Base-by-base conservation (phyloP, 2,113 vertebrate genomes). In the Seriola aureovittata region DNA sequence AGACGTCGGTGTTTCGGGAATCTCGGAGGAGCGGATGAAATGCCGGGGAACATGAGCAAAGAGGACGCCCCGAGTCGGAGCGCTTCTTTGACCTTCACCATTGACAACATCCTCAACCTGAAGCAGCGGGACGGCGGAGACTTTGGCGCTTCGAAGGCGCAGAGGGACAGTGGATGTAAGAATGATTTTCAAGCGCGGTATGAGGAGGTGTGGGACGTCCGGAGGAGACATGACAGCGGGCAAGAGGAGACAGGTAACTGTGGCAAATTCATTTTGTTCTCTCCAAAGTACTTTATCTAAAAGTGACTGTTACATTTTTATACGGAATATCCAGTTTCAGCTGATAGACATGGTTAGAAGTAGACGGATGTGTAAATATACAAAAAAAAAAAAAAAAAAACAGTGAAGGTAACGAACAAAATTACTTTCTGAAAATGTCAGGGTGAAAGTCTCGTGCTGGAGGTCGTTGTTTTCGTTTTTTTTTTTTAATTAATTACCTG, bases 51-150 rank as follows among this genome's bases (percentile, higher is more conserved):
- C 23, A 95, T 95, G 95, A 95, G 91, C 88, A 93, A 94, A 85
- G 93, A 87, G 88, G 93, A 89, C 14, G 76, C 87, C 38, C 80
- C 93, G 69, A 78, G 88, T 32, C 92, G 94, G 77, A 87, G 91
- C 75, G 85, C 92, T 59, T 92, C 94, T 67, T 75, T 95, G 68
- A 95, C 93, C 9, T 96, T 96, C 87, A 95, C 95, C 44, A 96
- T 96, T 12, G 95, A 96, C 82, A 92, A 83, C 78, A 96, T 96
- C 80, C 93, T 96, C 7, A 95, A 95, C 87, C 83, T 95, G 66
- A 93, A 90, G 82, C 87, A 89, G 66, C 81, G 44, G 69, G 86
- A 75, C 76, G 19, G 48, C 21, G 84, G 71, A 12, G 81, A 89
- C 34, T 54, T 19, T 6, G 85, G 85, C 5, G 75, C 55, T 3